phyloP scores from a whole-genome alignment of 2,888 invertebrate genomes.

The Slavum lentiscoides region DNA sequence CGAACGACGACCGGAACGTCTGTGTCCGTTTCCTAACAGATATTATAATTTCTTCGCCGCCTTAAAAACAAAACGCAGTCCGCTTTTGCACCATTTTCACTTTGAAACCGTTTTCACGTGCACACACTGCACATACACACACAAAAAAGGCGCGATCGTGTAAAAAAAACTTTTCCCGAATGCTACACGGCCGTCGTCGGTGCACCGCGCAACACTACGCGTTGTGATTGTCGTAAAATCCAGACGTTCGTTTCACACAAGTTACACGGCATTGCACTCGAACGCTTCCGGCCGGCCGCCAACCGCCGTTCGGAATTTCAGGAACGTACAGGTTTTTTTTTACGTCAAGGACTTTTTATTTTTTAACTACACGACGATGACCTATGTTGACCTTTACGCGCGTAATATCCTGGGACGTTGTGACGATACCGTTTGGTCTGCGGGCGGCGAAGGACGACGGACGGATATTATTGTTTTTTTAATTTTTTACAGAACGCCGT shows the following conservation, averaged over 20 bases:
- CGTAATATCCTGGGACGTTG: background rate
- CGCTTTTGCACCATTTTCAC: conserved; percentile 14
- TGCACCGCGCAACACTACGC: background rate
- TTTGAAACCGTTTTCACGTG: conserved; percentile 9
- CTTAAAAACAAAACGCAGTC: background rate
- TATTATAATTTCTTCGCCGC: conserved; percentile 9
- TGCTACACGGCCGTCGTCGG: background rate
- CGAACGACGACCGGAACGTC: conserved; percentile 5
- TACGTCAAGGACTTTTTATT: too few species aligned
- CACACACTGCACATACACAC: background rate
- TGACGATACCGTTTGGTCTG: conserved; percentile 11
- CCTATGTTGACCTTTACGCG: conserved; percentile 39
- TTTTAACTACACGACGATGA: conserved; percentile 18
- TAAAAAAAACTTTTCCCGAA: conserved; percentile 30
- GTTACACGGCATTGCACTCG: conserved; percentile 40
- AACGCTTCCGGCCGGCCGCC: conserved; percentile 41
- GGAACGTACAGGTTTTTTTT: conserved; percentile 45
- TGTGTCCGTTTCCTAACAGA: background rate
- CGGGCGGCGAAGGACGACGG: too few species aligned
- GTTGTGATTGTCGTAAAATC: conserved; percentile 10
- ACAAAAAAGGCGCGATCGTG: conserved; percentile 23
- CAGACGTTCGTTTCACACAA: conserved; percentile 38
- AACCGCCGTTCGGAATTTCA: conserved; percentile 47
- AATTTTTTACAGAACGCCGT: background rate
- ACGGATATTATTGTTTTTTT: conserved; percentile 10